Percentiles rank a stretch among this genome's conserved stretches.
phyloP scores from a whole-genome alignment of 1,140 invertebrate genomes.

The Andrena cerasifolii region DNA sequence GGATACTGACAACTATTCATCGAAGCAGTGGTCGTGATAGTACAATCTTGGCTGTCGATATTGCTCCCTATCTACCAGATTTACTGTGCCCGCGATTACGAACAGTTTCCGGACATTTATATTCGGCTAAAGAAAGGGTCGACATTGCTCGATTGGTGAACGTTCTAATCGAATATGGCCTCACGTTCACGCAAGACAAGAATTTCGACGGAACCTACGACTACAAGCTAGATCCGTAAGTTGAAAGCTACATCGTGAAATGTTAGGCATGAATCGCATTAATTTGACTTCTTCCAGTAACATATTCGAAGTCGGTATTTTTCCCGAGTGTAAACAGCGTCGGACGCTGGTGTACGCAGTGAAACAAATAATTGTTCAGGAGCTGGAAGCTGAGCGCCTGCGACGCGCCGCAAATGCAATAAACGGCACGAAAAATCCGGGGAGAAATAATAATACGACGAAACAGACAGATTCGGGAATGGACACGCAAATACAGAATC shows the following conservation, averaged over 20 bases:
- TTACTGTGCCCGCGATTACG: conserved; percentile 90
- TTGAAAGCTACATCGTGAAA: conserved; percentile 49
- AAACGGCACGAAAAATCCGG: conserved; percentile 34
- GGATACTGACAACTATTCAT: conserved; percentile 84
- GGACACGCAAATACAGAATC: neutral
- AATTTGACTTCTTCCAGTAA: conserved; percentile 71
- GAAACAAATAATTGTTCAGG: conserved; percentile 88
- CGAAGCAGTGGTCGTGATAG: conserved; percentile 84
- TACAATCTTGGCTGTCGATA: conserved; percentile 86
- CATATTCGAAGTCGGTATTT: conserved; percentile 78
- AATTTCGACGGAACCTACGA: conserved; percentile 89
- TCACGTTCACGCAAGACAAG: conserved; percentile 93
- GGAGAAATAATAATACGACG: neutral
- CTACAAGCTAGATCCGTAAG: conserved; percentile 92
- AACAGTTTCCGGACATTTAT: conserved; percentile 89
- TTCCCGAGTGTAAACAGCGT: conserved; percentile 75
- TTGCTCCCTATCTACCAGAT: conserved; percentile 88
- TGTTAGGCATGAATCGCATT: neutral
- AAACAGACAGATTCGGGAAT: neutral
- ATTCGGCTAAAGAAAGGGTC: conserved; percentile 89
- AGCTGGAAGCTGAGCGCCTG: conserved; percentile 89
- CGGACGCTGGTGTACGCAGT: conserved; percentile 85
- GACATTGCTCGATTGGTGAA: conserved; percentile 88
- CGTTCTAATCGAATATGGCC: conserved; percentile 94
- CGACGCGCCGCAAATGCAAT: conserved; percentile 79